Evolutionary conservation across 23 tunicate genomes (phyloP).

Genomic region (Ascidia mentula): DNA sequence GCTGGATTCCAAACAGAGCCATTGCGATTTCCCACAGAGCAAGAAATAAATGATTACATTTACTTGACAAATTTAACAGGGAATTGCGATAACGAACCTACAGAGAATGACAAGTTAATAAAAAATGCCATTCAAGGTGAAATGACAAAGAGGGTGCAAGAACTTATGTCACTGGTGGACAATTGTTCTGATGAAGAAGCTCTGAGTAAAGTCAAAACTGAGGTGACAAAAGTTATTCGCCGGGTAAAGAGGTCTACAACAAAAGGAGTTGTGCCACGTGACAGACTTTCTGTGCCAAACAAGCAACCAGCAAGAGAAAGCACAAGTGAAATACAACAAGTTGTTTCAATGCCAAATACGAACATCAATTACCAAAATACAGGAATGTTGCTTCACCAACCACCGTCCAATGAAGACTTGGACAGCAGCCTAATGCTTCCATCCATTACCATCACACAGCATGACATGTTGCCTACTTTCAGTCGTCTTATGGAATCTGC

Average conservation of each 20-base stretch:
- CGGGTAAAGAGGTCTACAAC: background rate
- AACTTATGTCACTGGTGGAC: conserved; percentile 24
- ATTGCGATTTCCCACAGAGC: conserved; percentile 15
- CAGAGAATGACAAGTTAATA: background rate
- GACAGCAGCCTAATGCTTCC: background rate
- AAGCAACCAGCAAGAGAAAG: background rate
- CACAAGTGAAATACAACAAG: background rate
- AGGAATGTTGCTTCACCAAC: background rate
- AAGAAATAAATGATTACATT: conserved; percentile 56
- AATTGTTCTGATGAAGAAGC: conserved; percentile 35
- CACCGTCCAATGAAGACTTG: background rate
- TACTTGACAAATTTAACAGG: conserved; percentile 16
- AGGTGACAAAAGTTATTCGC: conserved; percentile 28
- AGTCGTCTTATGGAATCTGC: conserved; percentile 50
- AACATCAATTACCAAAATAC: background rate
- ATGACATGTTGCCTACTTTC: conserved; percentile 27
- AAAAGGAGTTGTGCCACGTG: background rate
- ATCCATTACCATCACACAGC: background rate
- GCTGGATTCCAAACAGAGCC: conserved; percentile 10
- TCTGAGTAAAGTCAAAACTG: conserved; percentile 22
- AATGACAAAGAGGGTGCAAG: conserved; percentile 29
- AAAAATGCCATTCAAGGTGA: conserved; percentile 18
- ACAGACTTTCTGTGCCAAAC: background rate
- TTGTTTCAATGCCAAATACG: background rate
- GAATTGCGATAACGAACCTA: conserved; percentile 21